phyloP scores from a whole-genome alignment of 2,113 vertebrate species.

The Albula goreensis region DNA sequence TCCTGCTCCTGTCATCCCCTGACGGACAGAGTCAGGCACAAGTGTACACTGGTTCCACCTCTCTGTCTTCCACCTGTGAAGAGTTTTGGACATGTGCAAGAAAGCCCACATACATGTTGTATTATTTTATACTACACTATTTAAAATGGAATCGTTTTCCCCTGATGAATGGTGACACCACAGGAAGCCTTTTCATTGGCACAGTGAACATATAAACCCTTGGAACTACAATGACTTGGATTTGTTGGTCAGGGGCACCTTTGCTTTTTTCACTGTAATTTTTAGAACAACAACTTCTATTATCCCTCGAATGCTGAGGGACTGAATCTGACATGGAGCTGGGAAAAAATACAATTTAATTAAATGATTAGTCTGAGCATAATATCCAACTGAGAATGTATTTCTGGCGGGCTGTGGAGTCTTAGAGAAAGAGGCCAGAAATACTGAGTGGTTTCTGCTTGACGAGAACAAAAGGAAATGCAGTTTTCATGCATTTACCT shows the following conservation, averaged over 20 bases:
- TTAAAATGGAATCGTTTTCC: neutral
- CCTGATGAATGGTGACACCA: neutral
- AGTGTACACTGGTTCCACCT: constrained; percentile 84
- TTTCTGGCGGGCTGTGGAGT: neutral
- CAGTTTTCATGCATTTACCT: too few relatives aligned
- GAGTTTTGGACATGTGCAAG: constrained; percentile 26
- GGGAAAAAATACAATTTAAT: neutral
- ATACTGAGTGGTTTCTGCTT: neutral
- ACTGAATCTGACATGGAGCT: neutral
- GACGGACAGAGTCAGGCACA: constrained; percentile 80
- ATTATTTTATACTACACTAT: constrained; percentile 32
- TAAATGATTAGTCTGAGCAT: neutral
- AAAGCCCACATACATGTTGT: constrained; percentile 21
- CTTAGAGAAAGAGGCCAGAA: neutral
- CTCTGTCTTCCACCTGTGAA: constrained; percentile 82
- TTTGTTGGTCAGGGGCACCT: neutral
- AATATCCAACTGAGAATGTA: neutral
- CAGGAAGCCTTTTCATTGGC: neutral
- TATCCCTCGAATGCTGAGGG: neutral
- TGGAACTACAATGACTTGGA: neutral
- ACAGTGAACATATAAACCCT: neutral
- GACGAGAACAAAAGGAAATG: neutral
- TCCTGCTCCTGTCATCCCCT: constrained; percentile 60
- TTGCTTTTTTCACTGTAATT: neutral
- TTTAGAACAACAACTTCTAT: neutral